A percentile compares a stretch with the other conserved stretches of the same genome.
Evolutionary conservation across 37 sponge, comb jelly and placozoan species (phyloP).

Genomic region (Hormiphora californensis): DNA sequence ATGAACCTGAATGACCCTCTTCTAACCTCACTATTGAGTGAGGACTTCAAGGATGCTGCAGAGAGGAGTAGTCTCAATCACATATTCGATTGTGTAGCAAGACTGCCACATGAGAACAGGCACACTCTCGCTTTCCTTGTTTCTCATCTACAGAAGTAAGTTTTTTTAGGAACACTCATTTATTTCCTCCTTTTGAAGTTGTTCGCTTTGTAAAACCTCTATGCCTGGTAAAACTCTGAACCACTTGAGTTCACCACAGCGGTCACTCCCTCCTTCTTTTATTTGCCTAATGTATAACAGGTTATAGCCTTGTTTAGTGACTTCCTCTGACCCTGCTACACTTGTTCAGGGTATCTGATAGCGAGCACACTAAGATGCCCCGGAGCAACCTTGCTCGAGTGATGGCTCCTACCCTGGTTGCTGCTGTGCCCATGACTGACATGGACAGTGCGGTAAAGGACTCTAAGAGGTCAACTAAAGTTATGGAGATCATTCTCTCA

Average conservation of each 20-base stretch:
- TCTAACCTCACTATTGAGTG: conserved; percentile 67
- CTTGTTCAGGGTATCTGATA: conserved; percentile 63
- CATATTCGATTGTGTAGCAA: conserved; percentile 68
- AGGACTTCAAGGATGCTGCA: conserved; percentile 67
- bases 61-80: conserved; percentile 65
- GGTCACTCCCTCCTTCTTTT: too few relatives aligned
- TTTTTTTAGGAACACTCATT: not conserved
- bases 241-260: too few relatives aligned
- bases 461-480: conserved; percentile 71
- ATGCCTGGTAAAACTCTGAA: too few relatives aligned
- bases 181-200: not conserved
- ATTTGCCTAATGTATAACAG: too few relatives aligned
- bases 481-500: not conserved
- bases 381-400: conserved; percentile 70
- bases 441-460: conserved; percentile 64
- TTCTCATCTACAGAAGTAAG: conserved; percentile 79
- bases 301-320: not conserved
- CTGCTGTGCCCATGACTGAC: conserved; percentile 63
- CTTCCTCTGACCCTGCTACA: not conserved
- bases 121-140: conserved; percentile 91
- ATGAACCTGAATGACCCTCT: conserved; percentile 72
- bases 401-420: conserved; percentile 85
- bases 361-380: conserved; percentile 83
- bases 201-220: not conserved
- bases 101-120: conserved; percentile 80